Conservation (phyloP, 2,888 invertebrate species). For the Ferdinandea cuprea region DNA sequence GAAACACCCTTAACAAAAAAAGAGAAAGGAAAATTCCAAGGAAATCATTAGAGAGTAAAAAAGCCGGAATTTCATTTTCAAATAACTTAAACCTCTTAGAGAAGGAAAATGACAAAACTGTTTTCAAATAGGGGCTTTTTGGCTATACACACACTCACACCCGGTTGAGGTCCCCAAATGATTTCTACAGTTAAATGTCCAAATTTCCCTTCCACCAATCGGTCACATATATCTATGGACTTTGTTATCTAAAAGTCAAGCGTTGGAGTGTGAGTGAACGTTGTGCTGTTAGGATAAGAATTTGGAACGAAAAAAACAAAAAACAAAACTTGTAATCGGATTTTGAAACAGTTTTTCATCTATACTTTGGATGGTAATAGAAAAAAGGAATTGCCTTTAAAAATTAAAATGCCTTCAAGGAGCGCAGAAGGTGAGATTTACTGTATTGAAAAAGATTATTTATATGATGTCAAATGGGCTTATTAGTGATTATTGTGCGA, state of each 20-base stretch:
- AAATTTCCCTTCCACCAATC: constrained; percentile 51
- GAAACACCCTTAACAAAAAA: constrained; percentile 7
- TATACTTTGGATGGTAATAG: background rate
- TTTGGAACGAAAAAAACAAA: constrained; percentile 57
- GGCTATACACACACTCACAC: constrained; percentile 4
- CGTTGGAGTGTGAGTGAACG: constrained; percentile 23
- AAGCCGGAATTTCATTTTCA: constrained; percentile 74
- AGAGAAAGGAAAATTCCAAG: constrained; percentile 62
- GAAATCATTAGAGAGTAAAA: constrained; percentile 72
- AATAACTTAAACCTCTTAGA: constrained; percentile 75
- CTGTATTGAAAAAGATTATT: background rate
- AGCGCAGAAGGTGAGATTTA: constrained; percentile 23
- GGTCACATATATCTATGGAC: constrained; percentile 11
- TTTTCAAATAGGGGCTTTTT: constrained; percentile 68
- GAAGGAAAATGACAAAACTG: constrained; percentile 66
- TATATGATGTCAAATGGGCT: constrained; percentile 49
- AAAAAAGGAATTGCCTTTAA: constrained; percentile 53
- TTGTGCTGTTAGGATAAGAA: constrained; percentile 44
- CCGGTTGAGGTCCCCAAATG: background rate
- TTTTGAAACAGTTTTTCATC: constrained; percentile 33
- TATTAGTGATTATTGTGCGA: constrained; percentile 35
- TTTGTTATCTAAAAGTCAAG: constrained; percentile 42
- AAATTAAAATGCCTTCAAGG: constrained; percentile 65
- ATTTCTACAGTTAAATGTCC: constrained; percentile 65
- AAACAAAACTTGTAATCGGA: constrained; percentile 66